Conservation (phyloP, 2,113 vertebrate species). For the Rhynchomys soricoides region DNA sequence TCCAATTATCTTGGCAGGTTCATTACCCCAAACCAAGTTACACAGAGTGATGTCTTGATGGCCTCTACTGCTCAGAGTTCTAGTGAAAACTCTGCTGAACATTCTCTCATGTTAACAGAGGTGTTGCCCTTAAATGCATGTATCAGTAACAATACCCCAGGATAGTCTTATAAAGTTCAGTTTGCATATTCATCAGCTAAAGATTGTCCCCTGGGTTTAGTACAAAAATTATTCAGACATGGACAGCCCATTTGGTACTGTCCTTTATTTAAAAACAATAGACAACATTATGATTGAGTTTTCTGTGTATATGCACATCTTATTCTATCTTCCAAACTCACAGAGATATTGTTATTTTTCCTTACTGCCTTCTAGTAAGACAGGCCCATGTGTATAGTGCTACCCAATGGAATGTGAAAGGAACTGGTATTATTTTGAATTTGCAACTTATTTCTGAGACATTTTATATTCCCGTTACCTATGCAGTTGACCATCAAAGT, state of each 20-base stretch:
- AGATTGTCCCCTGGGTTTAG: background rate
- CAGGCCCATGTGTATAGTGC: background rate
- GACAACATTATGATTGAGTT: background rate
- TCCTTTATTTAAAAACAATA: constrained; percentile 20
- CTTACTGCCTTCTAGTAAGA: background rate
- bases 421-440: background rate
- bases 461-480: background rate
- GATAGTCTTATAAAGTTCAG: constrained; percentile 4
- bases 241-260: background rate
- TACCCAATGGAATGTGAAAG: background rate
- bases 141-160: background rate
- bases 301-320: background rate
- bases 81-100: background rate
- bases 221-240: background rate
- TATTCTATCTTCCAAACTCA: background rate
- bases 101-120: constrained; percentile 46
- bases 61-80: background rate
- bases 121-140: background rate
- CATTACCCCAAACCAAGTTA: constrained; percentile 15
- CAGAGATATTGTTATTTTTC: background rate
- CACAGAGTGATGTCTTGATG: constrained; percentile 17
- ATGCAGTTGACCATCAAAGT: fast-evolving
- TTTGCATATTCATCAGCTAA: background rate
- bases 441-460: background rate
- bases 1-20: constrained; percentile 54